Percentiles rank a stretch among this genome's conserved stretches.
phyloP scores from a whole-genome alignment of 2,888 invertebrate genomes.

The Heliconius ismenius region DNA sequence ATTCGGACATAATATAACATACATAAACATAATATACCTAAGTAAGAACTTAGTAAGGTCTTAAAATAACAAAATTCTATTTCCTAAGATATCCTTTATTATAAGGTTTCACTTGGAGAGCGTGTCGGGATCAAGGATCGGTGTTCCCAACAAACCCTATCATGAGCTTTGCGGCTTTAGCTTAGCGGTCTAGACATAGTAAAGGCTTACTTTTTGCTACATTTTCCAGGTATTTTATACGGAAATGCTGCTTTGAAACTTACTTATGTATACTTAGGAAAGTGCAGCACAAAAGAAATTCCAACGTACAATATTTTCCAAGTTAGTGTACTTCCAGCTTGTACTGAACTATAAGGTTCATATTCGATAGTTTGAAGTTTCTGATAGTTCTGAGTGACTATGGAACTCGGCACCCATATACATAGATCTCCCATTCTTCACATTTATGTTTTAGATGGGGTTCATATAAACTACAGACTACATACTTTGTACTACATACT shows the following conservation, averaged over 20 bases:
- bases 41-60: neutral
- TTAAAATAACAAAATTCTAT: slow-evolving; percentile 10
- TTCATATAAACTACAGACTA: too few relatives aligned
- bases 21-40: neutral
- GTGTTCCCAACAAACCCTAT: slow-evolving; percentile 43
- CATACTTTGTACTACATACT: too few relatives aligned
- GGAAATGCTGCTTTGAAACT: slow-evolving; percentile 38
- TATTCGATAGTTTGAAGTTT: too few relatives aligned
- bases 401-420: too few relatives aligned
- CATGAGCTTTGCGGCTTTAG: slow-evolving; percentile 45
- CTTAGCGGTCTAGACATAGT: slow-evolving; percentile 42
- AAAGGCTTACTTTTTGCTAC: slow-evolving; percentile 36
- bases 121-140: slow-evolving; percentile 43
- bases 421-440: too few relatives aligned
- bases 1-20: neutral
- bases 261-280: neutral
- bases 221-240: slow-evolving; percentile 38
- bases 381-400: too few relatives aligned
- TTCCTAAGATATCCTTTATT: slow-evolving; percentile 22
- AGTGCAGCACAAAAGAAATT: slow-evolving; percentile 4
- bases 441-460: too few relatives aligned
- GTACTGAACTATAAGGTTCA: too few relatives aligned
- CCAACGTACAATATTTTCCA: neutral
- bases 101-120: slow-evolving; percentile 31
- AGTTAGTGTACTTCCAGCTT: too few relatives aligned